Base-by-base conservation (phyloP, 2,113 vertebrate species). In the Entosphenus tridentatus region DNA sequence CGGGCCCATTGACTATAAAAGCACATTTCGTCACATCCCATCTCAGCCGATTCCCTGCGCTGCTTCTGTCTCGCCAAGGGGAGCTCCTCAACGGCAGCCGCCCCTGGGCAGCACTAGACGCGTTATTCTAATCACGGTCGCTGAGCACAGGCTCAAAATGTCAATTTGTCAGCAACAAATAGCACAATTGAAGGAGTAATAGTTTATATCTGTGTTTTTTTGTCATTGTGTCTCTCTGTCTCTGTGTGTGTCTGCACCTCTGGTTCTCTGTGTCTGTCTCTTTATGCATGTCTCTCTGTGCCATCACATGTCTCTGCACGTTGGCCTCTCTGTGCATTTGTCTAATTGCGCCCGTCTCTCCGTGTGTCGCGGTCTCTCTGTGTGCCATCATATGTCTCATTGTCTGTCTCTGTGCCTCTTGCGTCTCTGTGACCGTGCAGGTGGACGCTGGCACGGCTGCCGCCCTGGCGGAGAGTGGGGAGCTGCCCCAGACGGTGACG, bases 401-500 rank as follows among this genome's bases (percentile, higher is more conserved):
- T 21, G 62, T 58, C 57, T 21, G 62, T 58, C 57, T 18, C 69
- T 4, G 57, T 70, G 17, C 62, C 67, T 70, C 57, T 55, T 70
- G 58, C 16, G 67, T 56, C 56, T 68, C 16, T 70, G 68, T 72
- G 69, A 39, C n/a, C 7, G 74, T 67, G 0, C 72, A 96, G 89
- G 92, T 96, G 65, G 93, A 89, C 57, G 95, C 92, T 0, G 93
- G 93, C 2, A 98, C 93, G 1, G 93, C 96, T 11, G 93, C 93
- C 70, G 96, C 92, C 1, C 72, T 98, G 75, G 92, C 93, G 3
- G 90, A 98, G 71, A 90, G 91, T 57, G 96, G 90, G 0, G 93
- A 98, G 75, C 75, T 98, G 71, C 93, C 93, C 1, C 87, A 88
- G 71, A 88, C 86, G 0, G 88, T 97, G 10, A 97, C 91, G 0